Evolutionary conservation across 1,140 invertebrate species (phyloP).

Genomic region (Drosophila ohnishii): DNA sequence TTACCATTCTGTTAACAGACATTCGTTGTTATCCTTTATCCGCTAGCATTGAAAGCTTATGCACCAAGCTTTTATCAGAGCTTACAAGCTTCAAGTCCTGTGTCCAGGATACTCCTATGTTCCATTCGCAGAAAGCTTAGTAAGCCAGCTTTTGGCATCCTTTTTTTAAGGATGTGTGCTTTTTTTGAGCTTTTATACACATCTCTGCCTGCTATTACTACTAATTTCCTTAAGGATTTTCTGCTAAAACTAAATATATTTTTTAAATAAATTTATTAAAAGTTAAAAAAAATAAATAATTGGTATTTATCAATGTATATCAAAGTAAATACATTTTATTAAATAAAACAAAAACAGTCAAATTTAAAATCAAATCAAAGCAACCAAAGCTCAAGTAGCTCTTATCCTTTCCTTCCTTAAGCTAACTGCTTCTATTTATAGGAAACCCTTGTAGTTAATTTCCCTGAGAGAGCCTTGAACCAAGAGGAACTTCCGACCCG

Average conservation of each 20-base stretch:
- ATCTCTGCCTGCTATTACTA: neutral
- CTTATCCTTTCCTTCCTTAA: too few species aligned
- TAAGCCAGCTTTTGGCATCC: neutral
- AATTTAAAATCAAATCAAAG: too few species aligned
- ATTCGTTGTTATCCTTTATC: conserved; percentile 3
- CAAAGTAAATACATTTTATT: neutral
- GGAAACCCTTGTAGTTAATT: conserved; percentile 12
- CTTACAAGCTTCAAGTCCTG: neutral
- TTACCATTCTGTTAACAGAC: conserved; percentile 5
- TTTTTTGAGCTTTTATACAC: conserved; percentile 12
- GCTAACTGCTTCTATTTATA: conserved; percentile 10
- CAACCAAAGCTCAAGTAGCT: neutral
- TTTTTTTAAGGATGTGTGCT: neutral
- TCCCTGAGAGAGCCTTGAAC: neutral
- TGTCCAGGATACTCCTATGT: neutral
- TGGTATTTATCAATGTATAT: neutral
- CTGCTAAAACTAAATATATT: neutral
- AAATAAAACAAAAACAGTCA: neutral
- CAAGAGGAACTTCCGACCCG: conserved; percentile 21
- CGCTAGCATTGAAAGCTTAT: neutral
- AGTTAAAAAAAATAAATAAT: neutral
- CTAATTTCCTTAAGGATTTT: neutral
- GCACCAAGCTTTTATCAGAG: neutral
- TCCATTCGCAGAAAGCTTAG: neutral
- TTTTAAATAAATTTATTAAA: neutral